Evolutionary conservation across 2,113 vertebrate genomes (phyloP).

Genomic region (Myiozetetes cayanensis): DNA sequence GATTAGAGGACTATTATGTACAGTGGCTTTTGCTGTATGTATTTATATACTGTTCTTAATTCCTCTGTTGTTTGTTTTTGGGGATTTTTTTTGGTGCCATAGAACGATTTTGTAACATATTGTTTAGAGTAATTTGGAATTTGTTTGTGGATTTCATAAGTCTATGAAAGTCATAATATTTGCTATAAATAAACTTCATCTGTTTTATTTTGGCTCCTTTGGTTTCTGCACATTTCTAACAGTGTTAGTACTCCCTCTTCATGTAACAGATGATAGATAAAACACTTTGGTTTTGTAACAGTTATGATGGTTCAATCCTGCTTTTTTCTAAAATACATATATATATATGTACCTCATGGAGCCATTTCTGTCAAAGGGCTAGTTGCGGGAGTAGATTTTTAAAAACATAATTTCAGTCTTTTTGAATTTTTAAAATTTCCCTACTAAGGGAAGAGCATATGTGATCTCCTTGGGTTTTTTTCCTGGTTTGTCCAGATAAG

Average conservation of each 20-base stretch:
- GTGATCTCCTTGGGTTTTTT: not conserved
- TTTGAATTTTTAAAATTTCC: not conserved
- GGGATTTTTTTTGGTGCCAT: not conserved
- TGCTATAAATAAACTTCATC: not conserved
- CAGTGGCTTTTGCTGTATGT: not conserved
- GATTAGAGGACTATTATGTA: not conserved
- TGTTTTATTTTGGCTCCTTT: constrained; percentile 14
- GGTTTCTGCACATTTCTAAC: not conserved
- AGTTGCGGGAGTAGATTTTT: not conserved
- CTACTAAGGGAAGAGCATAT: not conserved
- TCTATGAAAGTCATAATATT: not conserved
- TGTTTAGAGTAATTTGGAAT: constrained; percentile 4
- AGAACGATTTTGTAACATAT: not conserved
- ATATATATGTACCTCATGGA: not conserved
- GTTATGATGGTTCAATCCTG: not conserved
- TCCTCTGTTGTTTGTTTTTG: not conserved
- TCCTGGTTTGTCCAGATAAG: not conserved
- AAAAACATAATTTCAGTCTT: not conserved
- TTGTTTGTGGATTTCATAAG: not conserved
- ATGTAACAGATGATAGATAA: not conserved
- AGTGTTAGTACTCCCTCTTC: not conserved
- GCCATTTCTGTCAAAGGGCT: not conserved
- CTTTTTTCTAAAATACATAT: not conserved
- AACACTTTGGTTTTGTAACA: not conserved
- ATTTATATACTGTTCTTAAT: not conserved